Base-by-base conservation (phyloP, 2,888 invertebrate genomes). In the Leptopilina drosophilae region DNA sequence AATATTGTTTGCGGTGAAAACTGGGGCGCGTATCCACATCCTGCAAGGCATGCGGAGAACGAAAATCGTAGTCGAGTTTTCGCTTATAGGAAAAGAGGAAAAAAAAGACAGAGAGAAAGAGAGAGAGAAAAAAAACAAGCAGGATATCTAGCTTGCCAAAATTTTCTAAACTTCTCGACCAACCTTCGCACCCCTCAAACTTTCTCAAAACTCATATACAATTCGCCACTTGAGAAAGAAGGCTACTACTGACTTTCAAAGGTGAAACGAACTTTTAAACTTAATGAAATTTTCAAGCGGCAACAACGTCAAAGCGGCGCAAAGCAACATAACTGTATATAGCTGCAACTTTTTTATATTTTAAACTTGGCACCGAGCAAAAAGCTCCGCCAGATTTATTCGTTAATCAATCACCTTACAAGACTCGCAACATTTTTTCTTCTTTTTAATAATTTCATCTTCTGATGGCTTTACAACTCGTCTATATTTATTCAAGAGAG, bases 1-100 rank as follows among this genome's bases (percentile, higher is more conserved):
- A 88, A 88, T 87, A 87, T 86, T 88, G 87, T 86, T 86, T 85
- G 85, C 84, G 75, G 83, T 82, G 84, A 84, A 87, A 88, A 87
- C 85, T 87, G 84, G 86, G 84, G 82, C 85, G 84, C 81, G 79
- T 79, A 82, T 83, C 80, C 82, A 80, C 80, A 82, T 83, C 80
- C 83, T 76, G 80, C 76, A 77, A 81, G 79, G 69, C 64, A 76
- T 26, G 20, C 20, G 20, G 59, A 26, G 78, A 78, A 65, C 59
- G 46, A 64, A 15, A 12, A 49, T 20, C 33, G 75, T 40, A 33
- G 33, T 4, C 33, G 33, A 33, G 33, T 20, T 6, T 64, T 46
- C 20, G 40, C 42, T 42, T 42, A 53, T n/a, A 40, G 65, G 62
- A 75, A n/a, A 62, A 62, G 73, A 65, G 62, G 76, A 80, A 78